Evolutionary conservation across 2,888 invertebrate genomes (phyloP), one percentile per base, ranked within the genome.

Genomic region (Horisme vitalbata): DNA sequence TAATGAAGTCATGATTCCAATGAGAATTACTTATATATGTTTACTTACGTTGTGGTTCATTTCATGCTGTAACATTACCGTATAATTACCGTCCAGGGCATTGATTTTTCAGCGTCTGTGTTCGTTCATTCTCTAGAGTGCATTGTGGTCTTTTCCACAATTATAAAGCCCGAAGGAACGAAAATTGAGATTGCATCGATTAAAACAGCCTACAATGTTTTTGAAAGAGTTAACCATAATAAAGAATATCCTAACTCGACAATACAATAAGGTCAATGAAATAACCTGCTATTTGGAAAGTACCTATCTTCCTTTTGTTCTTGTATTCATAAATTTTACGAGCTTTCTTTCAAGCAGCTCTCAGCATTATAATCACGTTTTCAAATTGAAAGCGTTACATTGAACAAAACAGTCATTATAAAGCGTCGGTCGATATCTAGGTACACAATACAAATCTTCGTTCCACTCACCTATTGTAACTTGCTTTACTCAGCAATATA

Each of bases 401-500:
- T 26, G 43, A 45, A 48, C 47, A 39, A 50, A 45, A 49, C 33
- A 33, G 41, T 37, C 28, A 14, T 43, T 37, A 31, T 28, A 41
- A 41, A 45, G 41, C 33, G 14, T 5, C 36, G 27, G 30, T 34
- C 21, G 23, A 45, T 41, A 33, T 34, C 33, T 26, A 41, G 12
- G 34, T 35, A 38, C 41, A 36, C 45, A 49, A 35, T 47, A 36
- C 38, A 23, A 44, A 39, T 46, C 34, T 48, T 43, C 37, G 33
- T 12, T 28, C 21, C 26, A 37, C 33, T 38, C 34, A 35, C 43
- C 48, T 35, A 49, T 57, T 45, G 52, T 45, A 48, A 28, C 37
- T 52, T 43, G 37, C 32, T 23, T 31, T 30, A 36, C 44, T 44
- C 43, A 37, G 45, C 45, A 44, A 50, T 49, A 49, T 52, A 33